Evolutionary conservation across 2,797 vertebrate genomes (phyloP).

Genomic region (Nothura maculosa): DNA sequence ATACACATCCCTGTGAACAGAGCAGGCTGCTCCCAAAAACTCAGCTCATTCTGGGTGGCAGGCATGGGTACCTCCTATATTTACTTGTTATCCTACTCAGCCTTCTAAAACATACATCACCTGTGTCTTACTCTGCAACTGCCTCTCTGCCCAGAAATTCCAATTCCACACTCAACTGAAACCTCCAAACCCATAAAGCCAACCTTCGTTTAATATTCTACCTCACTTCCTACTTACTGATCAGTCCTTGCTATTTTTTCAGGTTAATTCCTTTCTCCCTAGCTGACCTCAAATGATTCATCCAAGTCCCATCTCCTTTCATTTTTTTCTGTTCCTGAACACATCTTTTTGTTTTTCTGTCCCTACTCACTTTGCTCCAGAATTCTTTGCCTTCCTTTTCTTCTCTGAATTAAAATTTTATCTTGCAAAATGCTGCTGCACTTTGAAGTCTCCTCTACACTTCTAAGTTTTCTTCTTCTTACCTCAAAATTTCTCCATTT

Average conservation of each 20-base stretch:
- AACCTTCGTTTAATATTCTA: not conserved
- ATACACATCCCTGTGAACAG: accelerated
- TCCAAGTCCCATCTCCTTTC: not conserved
- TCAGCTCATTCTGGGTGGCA: accelerated
- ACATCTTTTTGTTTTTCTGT: not conserved
- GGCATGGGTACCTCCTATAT: not conserved
- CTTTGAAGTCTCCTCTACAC: not conserved
- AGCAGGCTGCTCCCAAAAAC: accelerated
- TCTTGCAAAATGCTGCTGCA: not conserved
- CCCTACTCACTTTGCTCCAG: not conserved
- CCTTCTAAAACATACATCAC: not conserved
- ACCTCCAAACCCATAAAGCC: not conserved
- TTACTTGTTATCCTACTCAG: not conserved
- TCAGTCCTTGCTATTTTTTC: not conserved
- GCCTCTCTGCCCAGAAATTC: not conserved
- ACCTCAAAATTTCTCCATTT: not conserved
- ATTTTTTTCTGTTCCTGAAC: not conserved
- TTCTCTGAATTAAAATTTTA: not conserved
- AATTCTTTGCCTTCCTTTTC: not conserved
- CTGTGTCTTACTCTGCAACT: not conserved
- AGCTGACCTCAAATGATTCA: not conserved
- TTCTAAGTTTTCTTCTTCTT: not conserved
- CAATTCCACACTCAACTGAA: not conserved
- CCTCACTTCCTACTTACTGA: not conserved
- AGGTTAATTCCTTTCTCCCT: not conserved